A percentile compares a stretch with the other conserved stretches of the same genome.
phyloP scores from a whole-genome alignment of 2,113 vertebrate species.

The Alosa alosa region DNA sequence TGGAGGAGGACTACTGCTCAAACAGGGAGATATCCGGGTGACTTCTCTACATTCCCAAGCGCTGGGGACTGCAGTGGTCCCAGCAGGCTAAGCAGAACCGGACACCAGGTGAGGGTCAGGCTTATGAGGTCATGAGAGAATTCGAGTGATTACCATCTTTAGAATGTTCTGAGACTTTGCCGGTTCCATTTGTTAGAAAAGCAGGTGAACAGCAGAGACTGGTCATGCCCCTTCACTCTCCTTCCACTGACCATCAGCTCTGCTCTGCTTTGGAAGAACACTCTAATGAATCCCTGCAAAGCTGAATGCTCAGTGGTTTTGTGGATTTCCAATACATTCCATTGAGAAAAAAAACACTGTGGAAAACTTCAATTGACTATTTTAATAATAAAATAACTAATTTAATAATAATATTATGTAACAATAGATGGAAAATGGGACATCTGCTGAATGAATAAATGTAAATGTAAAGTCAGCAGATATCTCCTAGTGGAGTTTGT shows the following conservation, averaged over 20 bases:
- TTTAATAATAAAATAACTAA: neutral
- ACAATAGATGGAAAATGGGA: neutral
- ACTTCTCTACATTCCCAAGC: conserved; percentile 11
- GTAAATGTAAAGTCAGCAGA: neutral
- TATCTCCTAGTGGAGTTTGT: neutral
- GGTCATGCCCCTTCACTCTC: neutral
- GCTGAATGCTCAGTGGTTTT: neutral
- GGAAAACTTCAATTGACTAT: too few species aligned
- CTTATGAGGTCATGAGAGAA: neutral
- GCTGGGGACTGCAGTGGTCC: neutral
- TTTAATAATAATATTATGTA: neutral
- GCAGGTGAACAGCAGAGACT: conserved; percentile 37
- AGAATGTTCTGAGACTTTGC: conserved; percentile 49
- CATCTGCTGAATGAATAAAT: neutral
- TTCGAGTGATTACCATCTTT: conserved; percentile 23
- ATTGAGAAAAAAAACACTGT: neutral
- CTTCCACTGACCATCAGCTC: neutral
- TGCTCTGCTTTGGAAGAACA: neutral
- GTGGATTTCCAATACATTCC: neutral
- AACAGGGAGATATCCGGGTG: conserved; percentile 6
- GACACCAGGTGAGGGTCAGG: neutral
- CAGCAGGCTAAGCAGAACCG: neutral
- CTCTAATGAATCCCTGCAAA: neutral
- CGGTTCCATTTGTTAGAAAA: conserved; percentile 46
- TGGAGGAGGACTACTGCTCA: conserved; percentile 14